These are phyloP conservation scores for Balearica regulorum DNA, from an alignment of 2,797 vertebrate genomes.

Conservation along the genomic window DNA sequence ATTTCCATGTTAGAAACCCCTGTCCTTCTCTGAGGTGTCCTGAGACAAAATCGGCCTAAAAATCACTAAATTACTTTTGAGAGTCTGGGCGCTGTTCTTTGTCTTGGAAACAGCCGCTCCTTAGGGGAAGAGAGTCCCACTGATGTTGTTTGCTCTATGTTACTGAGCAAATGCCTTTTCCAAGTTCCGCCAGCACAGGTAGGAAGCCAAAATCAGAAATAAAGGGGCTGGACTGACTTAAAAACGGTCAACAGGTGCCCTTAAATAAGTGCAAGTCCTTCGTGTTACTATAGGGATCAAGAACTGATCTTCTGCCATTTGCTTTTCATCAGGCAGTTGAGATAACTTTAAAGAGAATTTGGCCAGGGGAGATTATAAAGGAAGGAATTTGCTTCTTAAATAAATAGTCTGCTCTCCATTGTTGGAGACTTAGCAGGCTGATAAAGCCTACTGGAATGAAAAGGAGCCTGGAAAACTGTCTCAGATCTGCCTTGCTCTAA, in stretches of 20 bases:
- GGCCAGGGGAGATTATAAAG: constrained; percentile 41
- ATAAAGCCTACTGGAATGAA: constrained; percentile 38
- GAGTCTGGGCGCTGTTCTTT: background rate
- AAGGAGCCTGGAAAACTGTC: background rate
- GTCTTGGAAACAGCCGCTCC: background rate
- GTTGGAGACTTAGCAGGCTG: constrained; percentile 36
- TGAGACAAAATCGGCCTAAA: background rate
- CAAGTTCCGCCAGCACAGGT: background rate
- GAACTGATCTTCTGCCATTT: constrained; percentile 40
- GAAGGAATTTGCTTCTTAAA: constrained; percentile 51
- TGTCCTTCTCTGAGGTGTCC: background rate
- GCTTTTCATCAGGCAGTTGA: constrained; percentile 7
- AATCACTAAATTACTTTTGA: background rate
- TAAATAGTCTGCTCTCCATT: constrained; percentile 37
- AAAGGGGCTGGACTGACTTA: background rate
- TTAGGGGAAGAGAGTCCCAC: background rate
- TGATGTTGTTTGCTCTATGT: rapidly evolving
- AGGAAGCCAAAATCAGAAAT: background rate
- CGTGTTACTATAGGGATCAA: background rate
- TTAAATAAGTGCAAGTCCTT: background rate
- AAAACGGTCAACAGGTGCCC: background rate
- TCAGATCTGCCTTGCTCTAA: background rate
- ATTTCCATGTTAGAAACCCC: background rate
- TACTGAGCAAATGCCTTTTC: background rate
- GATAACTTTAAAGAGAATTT: constrained; percentile 51